Percentiles rank a stretch among this genome's conserved stretches.
Conservation (phyloP, 30 jellyfish, hydroid and myxozoan species). For the Hydra vulgaris region DNA sequence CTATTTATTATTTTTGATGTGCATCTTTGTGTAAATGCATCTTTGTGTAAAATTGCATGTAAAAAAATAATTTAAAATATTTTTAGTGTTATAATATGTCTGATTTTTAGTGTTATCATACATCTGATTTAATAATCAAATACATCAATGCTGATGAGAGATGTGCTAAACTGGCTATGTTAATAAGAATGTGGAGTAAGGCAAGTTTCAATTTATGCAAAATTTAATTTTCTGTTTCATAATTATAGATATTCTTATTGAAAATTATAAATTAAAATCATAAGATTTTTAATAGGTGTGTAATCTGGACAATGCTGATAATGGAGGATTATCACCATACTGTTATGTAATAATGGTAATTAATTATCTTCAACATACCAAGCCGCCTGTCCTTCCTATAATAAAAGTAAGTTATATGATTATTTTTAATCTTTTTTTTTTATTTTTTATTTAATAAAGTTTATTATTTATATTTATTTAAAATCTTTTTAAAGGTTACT, state of each 20-base stretch:
- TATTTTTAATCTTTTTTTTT: too few species aligned
- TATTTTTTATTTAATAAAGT: too few species aligned
- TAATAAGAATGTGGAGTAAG: slow-evolving; percentile 39
- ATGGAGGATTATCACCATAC: slow-evolving; percentile 12
- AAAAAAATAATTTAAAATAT: too few species aligned
- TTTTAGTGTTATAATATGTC: too few species aligned
- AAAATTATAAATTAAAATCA: background rate
- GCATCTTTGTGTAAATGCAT: too few species aligned
- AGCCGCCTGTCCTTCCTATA: slow-evolving; percentile 15
- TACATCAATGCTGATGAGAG: slow-evolving; percentile 3
- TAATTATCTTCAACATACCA: slow-evolving; percentile 16
- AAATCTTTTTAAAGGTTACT: too few species aligned
- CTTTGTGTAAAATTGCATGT: too few species aligned
- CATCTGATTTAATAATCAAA: slow-evolving; percentile 10
- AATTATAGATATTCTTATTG: too few species aligned
- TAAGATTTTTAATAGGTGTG: slow-evolving; percentile 11
- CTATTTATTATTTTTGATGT: too few species aligned
- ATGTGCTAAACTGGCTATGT: slow-evolving; percentile 7
- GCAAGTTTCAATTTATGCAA: too few species aligned
- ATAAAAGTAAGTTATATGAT: slow-evolving; percentile 4
- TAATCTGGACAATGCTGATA: slow-evolving; percentile 20
- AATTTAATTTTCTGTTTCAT: too few species aligned
- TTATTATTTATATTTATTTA: too few species aligned
- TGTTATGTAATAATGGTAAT: slow-evolving; percentile 27
- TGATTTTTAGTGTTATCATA: slow-evolving; percentile 12